Conservation (phyloP, 1,140 invertebrate species). For the Andricus grossulariae region DNA sequence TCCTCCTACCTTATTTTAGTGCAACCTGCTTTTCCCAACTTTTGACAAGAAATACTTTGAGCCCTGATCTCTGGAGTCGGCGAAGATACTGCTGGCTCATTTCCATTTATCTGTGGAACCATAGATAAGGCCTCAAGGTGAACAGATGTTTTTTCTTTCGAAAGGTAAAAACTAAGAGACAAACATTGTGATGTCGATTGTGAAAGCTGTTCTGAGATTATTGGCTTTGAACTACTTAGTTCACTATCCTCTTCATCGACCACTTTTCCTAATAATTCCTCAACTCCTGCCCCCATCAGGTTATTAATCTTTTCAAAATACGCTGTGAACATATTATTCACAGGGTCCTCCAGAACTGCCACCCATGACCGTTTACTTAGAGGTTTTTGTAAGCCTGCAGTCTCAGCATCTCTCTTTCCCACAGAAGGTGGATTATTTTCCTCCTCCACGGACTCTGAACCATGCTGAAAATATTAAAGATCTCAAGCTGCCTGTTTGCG, state of each 20-base stretch:
- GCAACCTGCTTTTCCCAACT: conserved; percentile 39
- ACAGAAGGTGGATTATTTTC: neutral
- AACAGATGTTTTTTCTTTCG: no score
- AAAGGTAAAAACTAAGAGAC: no score
- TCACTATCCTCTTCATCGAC: no score
- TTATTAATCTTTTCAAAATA: neutral
- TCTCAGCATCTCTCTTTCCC: neutral
- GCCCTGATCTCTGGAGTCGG: no score
- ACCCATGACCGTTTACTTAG: neutral
- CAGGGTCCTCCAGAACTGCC: neutral
- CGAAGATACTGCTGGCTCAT: conserved; percentile 42
- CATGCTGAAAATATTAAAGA: neutral
- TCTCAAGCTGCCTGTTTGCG: conserved; percentile 18
- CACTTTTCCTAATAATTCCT: no score
- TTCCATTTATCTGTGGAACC: conserved; percentile 49
- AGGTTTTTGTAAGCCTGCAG: neutral
- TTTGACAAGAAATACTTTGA: no score
- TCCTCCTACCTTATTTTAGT: conserved; percentile 53
- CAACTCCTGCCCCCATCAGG: no score
- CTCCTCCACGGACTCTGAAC: neutral
- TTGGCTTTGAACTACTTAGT: no score
- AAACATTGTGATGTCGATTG: no score
- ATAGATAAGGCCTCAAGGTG: no score
- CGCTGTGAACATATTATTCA: neutral
- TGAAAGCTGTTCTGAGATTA: no score